Percentiles rank a stretch among this genome's conserved stretches.
These are phyloP conservation scores for Antechinus stuartii DNA, from an alignment of 2,113 vertebrate species.

Conservation along the genomic window DNA sequence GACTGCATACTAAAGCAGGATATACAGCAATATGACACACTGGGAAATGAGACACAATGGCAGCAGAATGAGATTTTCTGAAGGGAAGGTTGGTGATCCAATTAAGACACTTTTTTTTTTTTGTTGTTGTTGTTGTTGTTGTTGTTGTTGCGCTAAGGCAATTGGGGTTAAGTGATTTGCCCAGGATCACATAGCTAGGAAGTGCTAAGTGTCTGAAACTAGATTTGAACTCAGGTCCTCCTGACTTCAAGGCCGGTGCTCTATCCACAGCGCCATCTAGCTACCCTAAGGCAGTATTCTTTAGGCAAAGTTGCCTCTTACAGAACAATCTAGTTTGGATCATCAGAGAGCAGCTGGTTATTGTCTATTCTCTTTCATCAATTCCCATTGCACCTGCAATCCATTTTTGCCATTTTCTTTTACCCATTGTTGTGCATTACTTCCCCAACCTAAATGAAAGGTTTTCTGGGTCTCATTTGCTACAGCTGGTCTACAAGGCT, in stretches of 20 bases:
- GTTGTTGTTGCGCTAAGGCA: no score
- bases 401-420: conserved; percentile 1
- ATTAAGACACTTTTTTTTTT: neutral
- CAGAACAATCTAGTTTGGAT: neutral
- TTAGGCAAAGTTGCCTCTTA: neutral
- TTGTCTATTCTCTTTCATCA: neutral
- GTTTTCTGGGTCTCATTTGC: conserved; percentile 17
- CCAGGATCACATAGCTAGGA: no score
- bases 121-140: no score
- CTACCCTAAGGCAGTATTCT: neutral
- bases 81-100: conserved; percentile 16
- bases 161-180: no score
- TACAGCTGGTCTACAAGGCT: conserved; percentile 26
- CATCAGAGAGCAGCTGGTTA: neutral
- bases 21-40: neutral
- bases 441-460: neutral
- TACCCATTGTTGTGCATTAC: neutral
- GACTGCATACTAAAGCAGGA: conserved; percentile 27
- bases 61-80: neutral
- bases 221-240: no score
- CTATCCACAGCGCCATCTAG: no score
- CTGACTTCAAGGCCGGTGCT: no score
- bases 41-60: conserved; percentile 1
- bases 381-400: conserved; percentile 19
- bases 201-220: no score